Base-by-base conservation (phyloP, 2,888 invertebrate genomes). In the Brachyptera putata region DNA sequence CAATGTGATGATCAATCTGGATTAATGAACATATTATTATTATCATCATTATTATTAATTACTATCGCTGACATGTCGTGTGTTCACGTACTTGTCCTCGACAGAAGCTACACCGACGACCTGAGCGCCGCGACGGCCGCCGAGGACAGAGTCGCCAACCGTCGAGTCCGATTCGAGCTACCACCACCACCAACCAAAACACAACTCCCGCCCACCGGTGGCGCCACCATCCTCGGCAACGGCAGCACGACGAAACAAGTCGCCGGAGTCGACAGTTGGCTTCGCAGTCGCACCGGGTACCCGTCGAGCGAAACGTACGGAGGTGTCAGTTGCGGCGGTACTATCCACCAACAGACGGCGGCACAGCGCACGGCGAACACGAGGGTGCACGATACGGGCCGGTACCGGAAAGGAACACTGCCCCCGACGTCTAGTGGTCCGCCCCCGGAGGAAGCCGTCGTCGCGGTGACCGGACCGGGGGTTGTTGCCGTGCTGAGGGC, bases 401-500 rank as follows among this genome's bases (percentile, higher is more conserved):
- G 60, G 24, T 64, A 64, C 46, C 57, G 64, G 37, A 57, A 48
- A 46, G 64, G 64, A 56, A 64, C 64, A 21, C 64, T 64, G 61
- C 60, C 64, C 16, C 64, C 61, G 21, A 60, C 64, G 49, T 46
- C 58, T 36, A 43, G 53, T 24, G 3, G 59, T 25, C 14, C 57
- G 14, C 37, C 58, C 22, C 36, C 16, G 55, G 56, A 14, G n/a
- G n/a, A n/a, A n/a, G 57, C 53, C 13, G 57, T 39, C 49, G 58
- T 37, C 55, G 50, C 59, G 22, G n/a, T 49, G 41, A 36, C 61
- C 25, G 55, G 60, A 43, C 41, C 58, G 55, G 48, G 16, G 36
- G 53, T 57, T 16, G 57, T 22, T 14, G 61, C 77, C 66, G 75
- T 81, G 58, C 71, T 81, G 60, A 73, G 76, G 73, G 80, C 80